Evolutionary conservation across 2,888 invertebrate genomes (phyloP), one percentile per base, ranked within the genome.

Genomic region (Drosophila percnosoma): DNA sequence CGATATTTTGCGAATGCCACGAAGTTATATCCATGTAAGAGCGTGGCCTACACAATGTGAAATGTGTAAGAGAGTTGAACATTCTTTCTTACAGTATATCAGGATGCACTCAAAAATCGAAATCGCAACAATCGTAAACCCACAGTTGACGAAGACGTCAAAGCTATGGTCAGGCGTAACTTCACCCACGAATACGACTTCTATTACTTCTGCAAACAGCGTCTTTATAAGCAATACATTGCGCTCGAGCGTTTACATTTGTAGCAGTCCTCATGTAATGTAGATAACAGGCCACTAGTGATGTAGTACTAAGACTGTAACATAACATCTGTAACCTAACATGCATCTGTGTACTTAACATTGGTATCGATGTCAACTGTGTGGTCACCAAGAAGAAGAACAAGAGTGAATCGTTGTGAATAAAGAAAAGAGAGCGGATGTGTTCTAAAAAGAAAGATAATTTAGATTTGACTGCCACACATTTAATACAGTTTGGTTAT

Each of bases 131-230:
- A 95, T 48, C 97, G 97, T 93, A 98, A 98, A 90, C 97, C 97
- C 0, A 95, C 96, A 0, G 97, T 98, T 2, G 96, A 96, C 53
- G 96, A 96, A 82, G 96, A 96, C 82, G 96, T 98, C 10, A 97
- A 96, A 91, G 95, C 97, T 48, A 95, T 97, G 69, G 96, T 98
- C n/a, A 94, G 97, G 77, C 95, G 94, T 45, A 98, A 98, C 92
- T 97, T 98, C 92, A 97, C 97, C 0, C 94, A 96, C 59, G 98
- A 98, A 93, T 97, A 97, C 18, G 97, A 98, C 83, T 97, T 98
- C 92, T 98, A 98, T 92, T 95, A 97, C 90, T 98, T 98, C 92
- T 97, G 97, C 92, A 96, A 95, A 80, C 97, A 98, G 91, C 94
- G 97, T 82, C 94, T 98, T 4, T 96, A 97, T 89, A 94, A 95